Base-by-base conservation (phyloP, 2,113 vertebrate species). In the Pelmatolapia mariae region DNA sequence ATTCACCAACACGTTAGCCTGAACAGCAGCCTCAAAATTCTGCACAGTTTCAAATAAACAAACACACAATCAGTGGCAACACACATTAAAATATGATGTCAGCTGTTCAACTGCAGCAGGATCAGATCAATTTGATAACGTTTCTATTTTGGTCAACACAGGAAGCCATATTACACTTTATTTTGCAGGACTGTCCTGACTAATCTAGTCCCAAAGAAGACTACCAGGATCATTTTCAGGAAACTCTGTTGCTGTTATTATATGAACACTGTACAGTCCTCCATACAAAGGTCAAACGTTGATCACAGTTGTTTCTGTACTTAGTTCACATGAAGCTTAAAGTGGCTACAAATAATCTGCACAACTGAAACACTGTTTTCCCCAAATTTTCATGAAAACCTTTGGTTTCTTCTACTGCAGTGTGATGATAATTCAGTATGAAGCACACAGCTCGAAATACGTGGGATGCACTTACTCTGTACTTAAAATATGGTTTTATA, bases 21-120 rank as follows among this genome's bases (percentile, higher is more conserved):
- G 96, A 50, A 99, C 96, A 0, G 97, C 96, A 0, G 93, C 93
- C 84, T 98, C 97, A 83, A 99, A 99, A 91, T 96, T 97, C 98
- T 99, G 95, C 86, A n/a, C n/a, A 73, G 31, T 80, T 6, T 38
- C 13, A 29, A 36, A 61, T 9, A 40, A n/a, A 38, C 4, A 45
- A 36, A 29, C 61, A 59, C 36, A 43, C 8, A 83, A 24, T 38
- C 7, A 38, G 45, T 13, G 26, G 71, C 16, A 76, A 76, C 9
- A 11, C 71, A 47, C 43, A 19, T 45, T 29, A 36, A 47, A 47
- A 47, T 24, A 76, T 29, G 24, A 5, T 5, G 43, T 19, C 40
- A 47, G 40, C 1, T 18, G 40, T 26, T 43, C 22, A 73, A 71
- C 66, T 45, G 66, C 66, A 71, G 9, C 40, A 47, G 68, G 22